These are phyloP conservation scores for Montipora capitata DNA, from an alignment of 92 coral and sea anemone species.

Conservation along the genomic window DNA sequence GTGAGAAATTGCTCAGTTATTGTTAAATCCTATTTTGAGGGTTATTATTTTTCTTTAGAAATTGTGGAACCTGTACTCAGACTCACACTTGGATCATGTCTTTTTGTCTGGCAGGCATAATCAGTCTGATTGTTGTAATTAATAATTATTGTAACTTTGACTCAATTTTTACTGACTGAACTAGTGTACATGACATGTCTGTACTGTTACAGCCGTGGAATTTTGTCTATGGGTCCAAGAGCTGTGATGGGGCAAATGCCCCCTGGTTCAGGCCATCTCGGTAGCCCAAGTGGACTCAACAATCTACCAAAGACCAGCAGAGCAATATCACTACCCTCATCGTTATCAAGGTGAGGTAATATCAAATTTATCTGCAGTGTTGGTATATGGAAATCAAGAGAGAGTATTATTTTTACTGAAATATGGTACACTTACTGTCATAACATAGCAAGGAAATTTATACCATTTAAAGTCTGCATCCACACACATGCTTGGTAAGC, in stretches of 20 bases:
- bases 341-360: slow-evolving; percentile 75
- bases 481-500: no score
- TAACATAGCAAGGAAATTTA: no score
- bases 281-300: slow-evolving; percentile 84
- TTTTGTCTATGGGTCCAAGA: slow-evolving; percentile 96
- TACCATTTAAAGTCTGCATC: no score
- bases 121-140: no score
- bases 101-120: no score
- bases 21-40: no score
- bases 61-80: no score
- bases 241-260: slow-evolving; percentile 87
- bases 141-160: not conserved
- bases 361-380: slow-evolving; percentile 3
- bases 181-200: not conserved
- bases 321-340: slow-evolving; percentile 87
- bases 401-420: no score
- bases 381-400: not conserved
- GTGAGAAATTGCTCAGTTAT: no score
- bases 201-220: slow-evolving; percentile 79
- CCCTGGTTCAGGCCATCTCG: slow-evolving; percentile 88
- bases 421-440: no score
- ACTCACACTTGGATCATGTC: no score
- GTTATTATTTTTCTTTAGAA: no score
- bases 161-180: not conserved
- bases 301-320: slow-evolving; percentile 86